Evolutionary conservation across 2,888 invertebrate species (phyloP), one percentile per base, ranked within the genome.

Genomic region (Rambutsinella grinnellia): DNA sequence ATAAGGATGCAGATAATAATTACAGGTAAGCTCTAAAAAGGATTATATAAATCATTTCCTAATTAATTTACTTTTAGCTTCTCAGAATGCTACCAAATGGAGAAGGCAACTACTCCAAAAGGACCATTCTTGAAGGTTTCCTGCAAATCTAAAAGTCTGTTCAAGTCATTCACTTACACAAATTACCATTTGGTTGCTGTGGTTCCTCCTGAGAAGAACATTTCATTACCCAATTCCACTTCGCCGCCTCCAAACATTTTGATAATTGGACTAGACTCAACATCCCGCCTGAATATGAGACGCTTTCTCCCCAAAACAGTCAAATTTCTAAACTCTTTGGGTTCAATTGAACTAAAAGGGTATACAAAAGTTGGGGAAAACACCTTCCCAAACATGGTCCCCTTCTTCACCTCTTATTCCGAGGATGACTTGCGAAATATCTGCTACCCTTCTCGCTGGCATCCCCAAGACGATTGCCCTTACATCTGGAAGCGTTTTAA

Each of bases 331-430:
- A 8, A 51, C 0, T 21, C 53, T 3, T 23, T 79, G 17, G 79
- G 69, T 6, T 72, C 76, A n/a, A 61, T 79, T 10, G 79, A 79
- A 46, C 24, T 79, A n/a, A 6, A 46, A 26, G 79, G 79, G 0
- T 74, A 79, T 47, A 79, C 76, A 5, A 79, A 76, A 68, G 70
- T 74, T 13, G 76, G 70, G 1, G 79, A 79, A 36, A 77, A 75
- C 36, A 79, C 79, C 3, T 71, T 57, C 46, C 77, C 77, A 17
- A 79, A 79, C 70, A 56, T 65, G 1, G 36, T 77, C 2, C 51
- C 66, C 1, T 79, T 79, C 54, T 13, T 77, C 0, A 51, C 65
- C 13, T 74, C 77, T 5, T 62, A 63, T 21, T 46, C 6, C 17
- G 23, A 17, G 3, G 17, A 49, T 8, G 51, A 67, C 8, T 44